These are phyloP conservation scores for Alviniconcha strummeri DNA, from an alignment of 2,888 invertebrate species.

Conservation along the genomic window DNA sequence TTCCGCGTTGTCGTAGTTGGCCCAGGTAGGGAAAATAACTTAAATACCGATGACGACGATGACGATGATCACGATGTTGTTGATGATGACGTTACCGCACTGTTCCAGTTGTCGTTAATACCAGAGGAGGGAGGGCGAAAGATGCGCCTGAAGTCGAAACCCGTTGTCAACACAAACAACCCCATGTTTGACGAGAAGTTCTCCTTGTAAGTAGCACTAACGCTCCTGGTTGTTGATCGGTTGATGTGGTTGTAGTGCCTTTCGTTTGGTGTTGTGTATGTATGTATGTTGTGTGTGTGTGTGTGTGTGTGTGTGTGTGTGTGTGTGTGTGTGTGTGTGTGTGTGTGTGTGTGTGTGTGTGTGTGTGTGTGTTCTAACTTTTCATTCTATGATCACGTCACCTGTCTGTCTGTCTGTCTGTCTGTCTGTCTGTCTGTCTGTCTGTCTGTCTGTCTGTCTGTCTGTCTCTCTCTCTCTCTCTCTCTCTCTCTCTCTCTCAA, in stretches of 20 bases:
- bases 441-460: conserved; percentile 12
- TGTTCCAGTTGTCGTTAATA: conserved; percentile 62
- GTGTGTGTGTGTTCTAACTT: neutral
- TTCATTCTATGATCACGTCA: neutral
- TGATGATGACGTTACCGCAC: neutral
- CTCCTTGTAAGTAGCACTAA: conserved; percentile 66
- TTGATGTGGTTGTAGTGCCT: neutral
- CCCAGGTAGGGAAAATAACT: neutral
- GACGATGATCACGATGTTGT: neutral
- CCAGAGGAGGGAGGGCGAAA: conserved; percentile 64
- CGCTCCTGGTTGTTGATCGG: neutral
- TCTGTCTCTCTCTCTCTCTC: neutral
- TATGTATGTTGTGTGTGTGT: neutral
- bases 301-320: too few species aligned
- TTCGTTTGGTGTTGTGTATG: neutral
- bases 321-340: neutral
- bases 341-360: neutral
- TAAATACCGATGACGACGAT: neutral
- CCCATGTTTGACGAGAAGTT: conserved; percentile 71
- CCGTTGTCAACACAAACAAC: conserved; percentile 62
- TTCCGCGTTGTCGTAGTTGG: neutral
- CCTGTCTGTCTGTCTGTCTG: neutral
- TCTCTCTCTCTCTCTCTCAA: neutral
- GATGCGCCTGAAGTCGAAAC: conserved; percentile 65
- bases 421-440: conserved; percentile 10